Evolutionary conservation across 2,113 vertebrate species (phyloP).

Genomic region (Chroicocephalus ridibundus): DNA sequence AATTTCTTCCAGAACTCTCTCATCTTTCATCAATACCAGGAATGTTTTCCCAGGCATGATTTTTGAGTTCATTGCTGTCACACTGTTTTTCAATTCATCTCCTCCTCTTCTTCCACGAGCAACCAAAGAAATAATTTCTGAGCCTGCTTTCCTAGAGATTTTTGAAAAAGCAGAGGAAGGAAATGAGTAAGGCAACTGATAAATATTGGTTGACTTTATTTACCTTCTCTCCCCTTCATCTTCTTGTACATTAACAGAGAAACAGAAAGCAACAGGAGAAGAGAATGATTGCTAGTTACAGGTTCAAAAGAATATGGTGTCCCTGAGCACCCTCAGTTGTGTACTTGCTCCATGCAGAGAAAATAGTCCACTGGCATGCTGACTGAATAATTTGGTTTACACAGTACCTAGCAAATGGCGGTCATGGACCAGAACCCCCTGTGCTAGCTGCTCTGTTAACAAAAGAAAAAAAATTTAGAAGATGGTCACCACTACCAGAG

Average conservation of each 20-base stretch:
- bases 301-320: neutral
- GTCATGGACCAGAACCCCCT: neutral
- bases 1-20: neutral
- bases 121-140: neutral
- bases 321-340: neutral
- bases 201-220: neutral
- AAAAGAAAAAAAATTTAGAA: neutral
- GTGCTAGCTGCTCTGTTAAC: neutral
- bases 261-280: neutral
- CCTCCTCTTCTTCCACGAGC: neutral
- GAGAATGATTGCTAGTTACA: neutral
- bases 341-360: neutral
- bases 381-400: slow-evolving; percentile 7
- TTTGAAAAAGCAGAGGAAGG: neutral
- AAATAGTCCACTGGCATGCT: slow-evolving; percentile 3
- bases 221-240: neutral
- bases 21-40: neutral
- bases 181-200: neutral
- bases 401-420: neutral
- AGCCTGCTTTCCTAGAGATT: neutral
- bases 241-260: neutral
- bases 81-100: neutral
- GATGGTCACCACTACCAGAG: neutral
- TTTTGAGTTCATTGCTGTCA: neutral
- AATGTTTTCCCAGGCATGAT: neutral